A percentile compares a stretch with the other conserved stretches of the same genome.
Conservation (phyloP, 64 coral and sea anemone genomes). For the Anthopleura sola region DNA sequence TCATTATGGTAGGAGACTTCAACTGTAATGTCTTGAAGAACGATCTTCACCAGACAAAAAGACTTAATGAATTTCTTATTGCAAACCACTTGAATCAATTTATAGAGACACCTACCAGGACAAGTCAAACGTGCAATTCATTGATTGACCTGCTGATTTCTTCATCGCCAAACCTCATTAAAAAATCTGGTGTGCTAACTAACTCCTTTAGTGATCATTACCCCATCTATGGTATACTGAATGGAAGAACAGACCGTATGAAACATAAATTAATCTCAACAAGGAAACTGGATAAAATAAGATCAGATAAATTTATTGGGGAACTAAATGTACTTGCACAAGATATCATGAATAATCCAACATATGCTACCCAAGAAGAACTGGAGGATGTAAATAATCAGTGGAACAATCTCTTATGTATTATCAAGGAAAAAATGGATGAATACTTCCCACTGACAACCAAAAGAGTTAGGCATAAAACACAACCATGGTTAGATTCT, state of each 20-base stretch:
- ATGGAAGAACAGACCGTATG: neutral
- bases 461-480: too few relatives aligned
- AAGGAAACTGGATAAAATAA: too few relatives aligned
- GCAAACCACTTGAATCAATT: neutral
- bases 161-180: neutral
- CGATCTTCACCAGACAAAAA: neutral
- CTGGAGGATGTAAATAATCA: too few relatives aligned
- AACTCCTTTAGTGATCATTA: neutral
- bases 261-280: neutral
- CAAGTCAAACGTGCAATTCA: neutral
- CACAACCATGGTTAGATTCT: too few relatives aligned
- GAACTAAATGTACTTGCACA: too few relatives aligned
- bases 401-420: too few relatives aligned
- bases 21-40: neutral
- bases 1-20: neutral
- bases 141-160: neutral
- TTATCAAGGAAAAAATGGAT: too few relatives aligned
- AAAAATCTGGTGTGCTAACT: neutral
- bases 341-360: too few relatives aligned
- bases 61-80: neutral
- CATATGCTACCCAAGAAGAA: too few relatives aligned
- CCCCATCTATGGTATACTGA: neutral
- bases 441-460: too few relatives aligned
- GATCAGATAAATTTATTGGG: too few relatives aligned
- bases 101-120: neutral